These are phyloP conservation scores for Petromus typicus DNA, from an alignment of 2,113 vertebrate species.

Conservation along the genomic window DNA sequence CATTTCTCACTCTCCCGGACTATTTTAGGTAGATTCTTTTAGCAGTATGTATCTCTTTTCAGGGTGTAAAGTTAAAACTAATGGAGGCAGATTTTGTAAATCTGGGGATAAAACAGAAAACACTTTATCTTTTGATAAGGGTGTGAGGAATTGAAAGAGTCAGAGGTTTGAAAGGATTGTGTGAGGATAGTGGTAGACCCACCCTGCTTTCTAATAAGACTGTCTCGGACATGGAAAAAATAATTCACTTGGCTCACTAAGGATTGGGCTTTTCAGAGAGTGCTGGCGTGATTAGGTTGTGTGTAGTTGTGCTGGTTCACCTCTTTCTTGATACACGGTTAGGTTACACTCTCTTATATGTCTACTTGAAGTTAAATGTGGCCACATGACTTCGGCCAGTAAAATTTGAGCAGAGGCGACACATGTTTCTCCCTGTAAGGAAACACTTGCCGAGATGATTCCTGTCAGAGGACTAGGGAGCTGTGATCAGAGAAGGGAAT, in stretches of 20 bases:
- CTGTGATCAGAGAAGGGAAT: constrained; percentile 9
- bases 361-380: constrained; percentile 2
- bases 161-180: not conserved
- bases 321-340: not conserved
- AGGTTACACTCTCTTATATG: not conserved
- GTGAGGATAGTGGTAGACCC: not conserved
- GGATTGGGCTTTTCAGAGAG: not conserved
- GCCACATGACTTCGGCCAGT: not conserved
- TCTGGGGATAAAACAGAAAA: not conserved
- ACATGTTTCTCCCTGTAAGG: not conserved
- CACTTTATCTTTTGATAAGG: not conserved
- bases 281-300: not conserved
- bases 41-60: not conserved
- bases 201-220: not conserved
- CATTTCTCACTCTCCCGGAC: constrained; percentile 20
- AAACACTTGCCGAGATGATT: not conserved
- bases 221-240: not conserved
- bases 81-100: not conserved
- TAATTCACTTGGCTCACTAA: not conserved
- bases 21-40: constrained; percentile 1
- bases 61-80: constrained; percentile 35
- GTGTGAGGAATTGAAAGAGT: not conserved
- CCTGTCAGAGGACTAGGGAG: not conserved
- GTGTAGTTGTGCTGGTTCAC: not conserved
- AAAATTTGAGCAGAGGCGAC: not conserved